phyloP scores from a whole-genome alignment of 92 coral and sea anemone species.

The Zoanthus solanderi region DNA sequence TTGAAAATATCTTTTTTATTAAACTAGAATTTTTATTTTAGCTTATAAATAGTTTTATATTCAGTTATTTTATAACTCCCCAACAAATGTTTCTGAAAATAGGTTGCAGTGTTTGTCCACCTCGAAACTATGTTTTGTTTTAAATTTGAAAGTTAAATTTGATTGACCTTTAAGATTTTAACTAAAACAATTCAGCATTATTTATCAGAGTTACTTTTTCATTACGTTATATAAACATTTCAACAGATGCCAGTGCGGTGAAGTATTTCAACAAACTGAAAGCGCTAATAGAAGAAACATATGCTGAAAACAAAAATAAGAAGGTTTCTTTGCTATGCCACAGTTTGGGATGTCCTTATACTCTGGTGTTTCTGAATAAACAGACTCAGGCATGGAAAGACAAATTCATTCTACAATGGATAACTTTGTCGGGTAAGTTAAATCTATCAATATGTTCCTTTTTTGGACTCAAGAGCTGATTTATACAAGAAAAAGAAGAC shows the following conservation, averaged over 20 bases:
- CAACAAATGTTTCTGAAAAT: no score
- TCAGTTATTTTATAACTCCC: no score
- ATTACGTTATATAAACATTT: neutral
- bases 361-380: conserved; percentile 75
- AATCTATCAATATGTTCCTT: no score
- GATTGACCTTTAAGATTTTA: no score
- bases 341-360: conserved; percentile 87
- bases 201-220: neutral
- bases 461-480: no score
- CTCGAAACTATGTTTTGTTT: no score
- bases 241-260: conserved; percentile 37
- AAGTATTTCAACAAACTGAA: conserved; percentile 68
- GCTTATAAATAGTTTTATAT: no score
- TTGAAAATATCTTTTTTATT: no score
- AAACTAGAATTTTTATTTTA: no score
- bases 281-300: conserved; percentile 77
- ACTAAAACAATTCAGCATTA: neutral
- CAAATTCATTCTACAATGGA: conserved; percentile 82
- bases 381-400: conserved; percentile 81
- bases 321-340: conserved; percentile 75
- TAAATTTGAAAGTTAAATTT: no score
- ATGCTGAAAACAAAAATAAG: conserved; percentile 69
- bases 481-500: no score
- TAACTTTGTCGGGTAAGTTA: conserved; percentile 77
- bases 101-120: no score